Evolutionary conservation across 2,888 invertebrate genomes (phyloP), one percentile per base, ranked within the genome.

Genomic region (Pterostichus madidus): DNA sequence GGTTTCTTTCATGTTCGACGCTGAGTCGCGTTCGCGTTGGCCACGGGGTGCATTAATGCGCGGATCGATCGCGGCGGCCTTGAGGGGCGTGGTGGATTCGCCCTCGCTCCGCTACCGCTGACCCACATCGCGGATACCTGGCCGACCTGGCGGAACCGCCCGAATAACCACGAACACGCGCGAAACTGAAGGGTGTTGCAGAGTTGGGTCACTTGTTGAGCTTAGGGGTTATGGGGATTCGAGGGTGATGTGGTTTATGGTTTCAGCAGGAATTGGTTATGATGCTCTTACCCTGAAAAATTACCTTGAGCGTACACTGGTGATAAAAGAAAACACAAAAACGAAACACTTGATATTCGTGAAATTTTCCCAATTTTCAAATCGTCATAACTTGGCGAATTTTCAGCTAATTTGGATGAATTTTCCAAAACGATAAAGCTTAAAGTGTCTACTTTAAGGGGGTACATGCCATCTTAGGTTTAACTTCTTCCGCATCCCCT

Each of bases 41-140:
- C 56, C 56, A 56, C 13, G 13, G 13, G 13, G 13, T 56, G 56
- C 56, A 56, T 56, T 15, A 17, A 56, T 56, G 56, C 56, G 56
- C 56, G 17, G 68, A 71, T 71, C 68, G 68, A 71, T 71, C 39
- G 15, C 44, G 15, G 13, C 68, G 68, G 68, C 68, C 68, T 71
- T 71, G 68, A 71, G 68, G 68, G 68, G 68, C 68, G 68, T 71
- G 68, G 68, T 5, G 39, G 39, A 6, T 8, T 5, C 39, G 39
- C 59, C 17, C 64, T 13, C 64, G 5, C 68, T 13, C 35, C 64
- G 35, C 39, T 44, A 3, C 68, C 44, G 68, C 68, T 71, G 68
- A 71, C 68, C 68, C 68, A 71, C 24, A 71, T 71, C 24, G 56
- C 56, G 56, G 8, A 11, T 71, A 71, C 68, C 68, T 71, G 68